A percentile compares a stretch with the other conserved stretches of the same genome.
These are phyloP conservation scores for Harlomillsia oculata DNA, from an alignment of 1,140 invertebrate genomes.

Conservation along the genomic window DNA sequence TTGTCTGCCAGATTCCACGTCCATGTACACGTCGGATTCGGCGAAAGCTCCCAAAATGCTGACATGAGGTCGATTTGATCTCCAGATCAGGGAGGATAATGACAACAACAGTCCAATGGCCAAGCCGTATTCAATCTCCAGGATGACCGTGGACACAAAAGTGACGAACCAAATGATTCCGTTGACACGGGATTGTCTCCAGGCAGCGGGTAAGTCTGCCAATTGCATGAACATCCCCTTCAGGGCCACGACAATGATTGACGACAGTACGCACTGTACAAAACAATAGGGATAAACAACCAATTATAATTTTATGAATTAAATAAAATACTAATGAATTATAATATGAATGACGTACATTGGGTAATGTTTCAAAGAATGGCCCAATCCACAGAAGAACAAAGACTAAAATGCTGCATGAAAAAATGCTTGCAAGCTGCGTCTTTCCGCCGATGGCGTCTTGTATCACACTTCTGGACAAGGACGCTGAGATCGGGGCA, in stretches of 20 bases:
- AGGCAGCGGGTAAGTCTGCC: slow-evolving; percentile 59
- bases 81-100: slow-evolving; percentile 53
- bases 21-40: slow-evolving; percentile 66
- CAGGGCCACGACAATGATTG: slow-evolving; percentile 81
- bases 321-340: too few relatives aligned
- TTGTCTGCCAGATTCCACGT: slow-evolving; percentile 54
- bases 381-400: slow-evolving; percentile 75
- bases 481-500: slow-evolving; percentile 69
- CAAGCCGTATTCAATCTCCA: slow-evolving; percentile 78
- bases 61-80: slow-evolving; percentile 34
- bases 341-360: slow-evolving; percentile 48
- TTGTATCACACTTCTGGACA: slow-evolving; percentile 61
- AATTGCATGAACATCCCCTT: slow-evolving; percentile 81
- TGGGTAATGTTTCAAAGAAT: slow-evolving; percentile 68
- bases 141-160: slow-evolving; percentile 63
- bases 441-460: slow-evolving; percentile 66
- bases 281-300: background rate
- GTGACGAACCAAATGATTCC: slow-evolving; percentile 74
- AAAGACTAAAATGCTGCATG: slow-evolving; percentile 56
- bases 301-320: too few relatives aligned
- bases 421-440: slow-evolving; percentile 62
- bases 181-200: slow-evolving; percentile 67
- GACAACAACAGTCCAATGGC: slow-evolving; percentile 61
- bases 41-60: slow-evolving; percentile 52
- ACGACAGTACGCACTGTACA: slow-evolving; percentile 65